Evolutionary conservation across 2,113 vertebrate species (phyloP).

Genomic region (Ceyx melanurus): DNA sequence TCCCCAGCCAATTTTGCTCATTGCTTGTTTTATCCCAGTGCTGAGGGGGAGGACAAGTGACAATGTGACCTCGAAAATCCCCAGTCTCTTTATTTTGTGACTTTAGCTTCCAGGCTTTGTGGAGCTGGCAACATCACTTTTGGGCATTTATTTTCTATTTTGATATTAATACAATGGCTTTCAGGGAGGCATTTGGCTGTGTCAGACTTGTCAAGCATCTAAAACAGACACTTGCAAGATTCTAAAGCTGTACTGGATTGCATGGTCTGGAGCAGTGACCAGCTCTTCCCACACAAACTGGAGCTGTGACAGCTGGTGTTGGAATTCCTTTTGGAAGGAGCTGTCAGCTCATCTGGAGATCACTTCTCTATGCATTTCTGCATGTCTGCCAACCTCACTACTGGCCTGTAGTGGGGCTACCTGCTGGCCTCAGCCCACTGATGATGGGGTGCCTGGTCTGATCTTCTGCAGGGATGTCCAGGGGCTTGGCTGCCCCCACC

Average conservation of each 20-base stretch:
- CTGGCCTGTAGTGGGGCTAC: neutral
- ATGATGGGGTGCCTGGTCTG: accelerated
- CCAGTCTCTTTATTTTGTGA: neutral
- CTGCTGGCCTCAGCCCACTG: neutral
- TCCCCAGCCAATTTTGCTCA: neutral
- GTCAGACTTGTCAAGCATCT: neutral
- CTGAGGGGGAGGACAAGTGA: neutral
- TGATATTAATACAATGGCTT: neutral
- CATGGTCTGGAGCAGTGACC: neutral
- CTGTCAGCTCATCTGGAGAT: neutral
- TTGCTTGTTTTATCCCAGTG: neutral
- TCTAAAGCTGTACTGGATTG: neutral
- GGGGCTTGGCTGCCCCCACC: neutral
- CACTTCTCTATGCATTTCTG: neutral
- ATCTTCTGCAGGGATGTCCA: neutral
- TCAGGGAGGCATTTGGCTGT: neutral
- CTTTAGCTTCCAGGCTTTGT: neutral
- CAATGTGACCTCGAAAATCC: neutral
- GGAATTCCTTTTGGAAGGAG: neutral
- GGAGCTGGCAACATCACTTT: neutral
- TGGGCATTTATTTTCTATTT: neutral
- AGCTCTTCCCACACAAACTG: neutral
- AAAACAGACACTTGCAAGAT: neutral
- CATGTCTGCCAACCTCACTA: accelerated
- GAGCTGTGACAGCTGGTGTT: neutral